phyloP scores from a whole-genome alignment of 2,888 invertebrate genomes.

The Ferrisia virgata region DNA sequence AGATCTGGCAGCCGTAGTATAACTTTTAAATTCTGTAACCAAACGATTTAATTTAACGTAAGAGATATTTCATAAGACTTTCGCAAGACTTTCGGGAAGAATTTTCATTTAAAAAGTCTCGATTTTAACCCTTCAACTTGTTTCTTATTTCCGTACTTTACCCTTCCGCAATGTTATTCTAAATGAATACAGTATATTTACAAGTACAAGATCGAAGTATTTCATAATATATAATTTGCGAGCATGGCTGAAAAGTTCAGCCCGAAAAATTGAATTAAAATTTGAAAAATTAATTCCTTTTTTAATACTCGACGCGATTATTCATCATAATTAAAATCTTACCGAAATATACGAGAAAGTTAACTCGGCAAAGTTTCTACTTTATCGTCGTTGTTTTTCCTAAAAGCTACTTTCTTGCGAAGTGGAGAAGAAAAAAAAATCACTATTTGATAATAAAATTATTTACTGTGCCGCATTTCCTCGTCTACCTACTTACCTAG shows the following conservation, averaged over 20 bases:
- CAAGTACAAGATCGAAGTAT: not conserved
- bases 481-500: not conserved
- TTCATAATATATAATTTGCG: not conserved
- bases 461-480: not conserved
- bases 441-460: not conserved
- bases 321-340: constrained; percentile 16
- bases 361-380: constrained; percentile 2
- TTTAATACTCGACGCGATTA: constrained; percentile 20
- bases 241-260: not conserved
- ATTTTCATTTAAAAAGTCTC: too few species aligned
- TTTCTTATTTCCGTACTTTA: not conserved
- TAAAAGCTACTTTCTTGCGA: not conserved
- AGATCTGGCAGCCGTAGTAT: too few species aligned
- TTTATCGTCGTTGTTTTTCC: not conserved
- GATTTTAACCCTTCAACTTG: too few species aligned
- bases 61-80: too few species aligned
- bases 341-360: not conserved
- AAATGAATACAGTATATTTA: not conserved
- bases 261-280: constrained; percentile 20
- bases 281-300: constrained; percentile 1
- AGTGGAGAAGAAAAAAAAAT: not conserved
- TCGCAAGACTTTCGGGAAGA: too few species aligned
- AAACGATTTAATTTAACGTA: too few species aligned
- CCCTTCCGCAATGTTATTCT: not conserved
- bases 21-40: too few species aligned